A percentile compares a stretch with the other conserved stretches of the same genome.
These are phyloP conservation scores for Lamprologus sp. DNA, from an alignment of 2,113 vertebrate genomes.

Conservation along the genomic window DNA sequence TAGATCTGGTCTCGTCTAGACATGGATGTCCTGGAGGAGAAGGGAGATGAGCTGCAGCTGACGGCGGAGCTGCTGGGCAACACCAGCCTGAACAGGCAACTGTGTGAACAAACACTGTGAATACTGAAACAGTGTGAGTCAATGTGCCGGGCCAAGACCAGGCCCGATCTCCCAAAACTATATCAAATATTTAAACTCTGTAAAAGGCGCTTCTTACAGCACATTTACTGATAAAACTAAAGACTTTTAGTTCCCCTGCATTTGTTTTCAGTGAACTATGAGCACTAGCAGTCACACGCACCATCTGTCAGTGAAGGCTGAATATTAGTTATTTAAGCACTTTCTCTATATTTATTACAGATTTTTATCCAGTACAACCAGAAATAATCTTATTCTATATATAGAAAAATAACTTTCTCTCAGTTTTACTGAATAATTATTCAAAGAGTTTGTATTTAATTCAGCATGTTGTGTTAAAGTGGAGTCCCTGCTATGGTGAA, in stretches of 20 bases:
- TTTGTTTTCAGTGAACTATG: background rate
- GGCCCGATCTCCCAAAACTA: background rate
- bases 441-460: background rate
- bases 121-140: background rate
- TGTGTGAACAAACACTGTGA: background rate
- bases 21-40: background rate
- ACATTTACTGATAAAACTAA: background rate
- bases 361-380: background rate
- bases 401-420: background rate
- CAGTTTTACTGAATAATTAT: background rate
- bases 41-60: background rate
- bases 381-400: background rate
- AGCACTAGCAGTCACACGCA: fast-evolving
- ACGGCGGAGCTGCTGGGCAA: background rate
- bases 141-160: background rate
- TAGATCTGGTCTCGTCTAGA: background rate
- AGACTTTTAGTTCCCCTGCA: background rate
- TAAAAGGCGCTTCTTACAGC: background rate
- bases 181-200: background rate
- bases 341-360: background rate
- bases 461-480: background rate
- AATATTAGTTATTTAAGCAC: background rate
- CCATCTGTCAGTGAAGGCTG: background rate
- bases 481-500: background rate
- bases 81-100: background rate